phyloP scores from a whole-genome alignment of 2,888 invertebrate species.

The Tuta absoluta region DNA sequence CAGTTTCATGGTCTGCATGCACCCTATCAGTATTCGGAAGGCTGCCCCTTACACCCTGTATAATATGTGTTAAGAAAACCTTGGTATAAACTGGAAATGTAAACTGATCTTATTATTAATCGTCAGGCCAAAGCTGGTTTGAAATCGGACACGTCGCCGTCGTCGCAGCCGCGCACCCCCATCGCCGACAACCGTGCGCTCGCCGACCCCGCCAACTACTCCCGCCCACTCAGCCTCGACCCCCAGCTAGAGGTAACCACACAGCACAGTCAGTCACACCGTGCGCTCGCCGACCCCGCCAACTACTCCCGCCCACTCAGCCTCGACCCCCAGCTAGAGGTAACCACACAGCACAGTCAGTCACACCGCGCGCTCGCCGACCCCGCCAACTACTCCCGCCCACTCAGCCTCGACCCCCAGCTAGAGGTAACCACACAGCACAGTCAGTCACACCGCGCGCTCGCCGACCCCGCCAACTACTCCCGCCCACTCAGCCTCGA shows the following conservation, averaged over 20 bases:
- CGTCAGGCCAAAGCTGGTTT: constrained; percentile 72
- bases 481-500: constrained; percentile 69
- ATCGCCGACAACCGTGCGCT: constrained; percentile 67
- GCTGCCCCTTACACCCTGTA: no score
- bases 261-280: no score
- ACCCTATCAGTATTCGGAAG: no score
- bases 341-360: no score
- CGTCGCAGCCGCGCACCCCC: constrained; percentile 69
- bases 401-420: constrained; percentile 75
- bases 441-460: no score
- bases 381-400: constrained; percentile 44
- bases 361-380: no score
- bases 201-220: constrained; percentile 65
- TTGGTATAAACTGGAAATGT: no score
- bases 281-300: no score
- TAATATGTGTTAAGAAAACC: no score
- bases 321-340: constrained; percentile 72
- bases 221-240: constrained; percentile 68
- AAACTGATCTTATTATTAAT: background rate
- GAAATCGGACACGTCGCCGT: constrained; percentile 62
- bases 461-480: no score
- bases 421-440: constrained; percentile 50
- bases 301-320: constrained; percentile 57
- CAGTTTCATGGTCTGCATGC: no score
- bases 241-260: constrained; percentile 65